Evolutionary conservation across 2,888 invertebrate species (phyloP), one percentile per base, ranked within the genome.

Genomic region (Kuschelorhynchus macadamiae): DNA sequence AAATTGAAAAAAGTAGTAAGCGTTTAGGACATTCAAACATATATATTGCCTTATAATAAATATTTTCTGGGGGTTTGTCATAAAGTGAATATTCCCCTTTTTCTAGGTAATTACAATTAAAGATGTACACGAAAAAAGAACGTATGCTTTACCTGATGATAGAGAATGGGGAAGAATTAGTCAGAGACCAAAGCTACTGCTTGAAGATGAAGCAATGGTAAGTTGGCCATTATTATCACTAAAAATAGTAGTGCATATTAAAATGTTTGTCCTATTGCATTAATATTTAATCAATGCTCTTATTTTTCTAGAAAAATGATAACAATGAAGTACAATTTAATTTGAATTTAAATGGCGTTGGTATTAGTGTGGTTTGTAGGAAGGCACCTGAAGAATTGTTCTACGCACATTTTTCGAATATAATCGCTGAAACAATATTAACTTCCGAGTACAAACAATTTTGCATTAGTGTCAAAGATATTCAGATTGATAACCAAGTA

Each of bases 401-500:
- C 70, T 95, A 93, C 83, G 88, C 92, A 42, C 87, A 89, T 70
- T 85, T 93, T 70, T 87, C 88, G 47, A 88, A 88, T 70, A 89
- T 93, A 69, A 84, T 86, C 25, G 85, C 90, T 18, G 89, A 91
- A 75, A 83, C 88, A 33, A 83, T 88, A n/a, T 82, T 87, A 50
- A 87, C 88, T 0, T 81, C 86, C 0, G 76, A 81, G 7, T 85
- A 85, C 70, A 87, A 89, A 72, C 87, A 88, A 20, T 82, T 91
- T 21, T 92, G 93, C 79, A 86, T 93, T 56, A 90, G 89, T 76
- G 90, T 97, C 14, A 87, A 88, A 64, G 90, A 92, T 79, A 88
- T 97, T 78, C 97, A 97, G 88, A 88, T 92, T 79, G 95, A 96
- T 84, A 95, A 95, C 84, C 93, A 92, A 86, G 71, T 69, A 39